These are phyloP conservation scores for Megaustenia siamemsis DNA, from an alignment of 2,888 invertebrate genomes.

Conservation along the genomic window DNA sequence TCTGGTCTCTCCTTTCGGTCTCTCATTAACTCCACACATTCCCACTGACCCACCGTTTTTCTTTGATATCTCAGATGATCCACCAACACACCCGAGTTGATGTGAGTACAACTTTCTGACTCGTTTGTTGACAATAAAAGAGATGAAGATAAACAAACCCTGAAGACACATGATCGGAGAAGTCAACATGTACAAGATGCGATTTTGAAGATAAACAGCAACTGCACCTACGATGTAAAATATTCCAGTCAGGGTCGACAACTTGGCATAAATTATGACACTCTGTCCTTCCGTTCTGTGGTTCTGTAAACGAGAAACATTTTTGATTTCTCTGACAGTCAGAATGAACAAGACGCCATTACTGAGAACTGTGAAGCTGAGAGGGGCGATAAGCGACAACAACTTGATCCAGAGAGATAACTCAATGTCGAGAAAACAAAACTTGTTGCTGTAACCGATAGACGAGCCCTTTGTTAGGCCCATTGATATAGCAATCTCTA, in stretches of 20 bases:
- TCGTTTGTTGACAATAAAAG: constrained; percentile 57
- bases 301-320: constrained; percentile 43
- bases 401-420: not conserved
- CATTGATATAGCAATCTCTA: constrained; percentile 46
- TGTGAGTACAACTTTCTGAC: constrained; percentile 53
- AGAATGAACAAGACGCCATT: constrained; percentile 57
- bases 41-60: no score
- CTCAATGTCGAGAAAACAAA: constrained; percentile 49
- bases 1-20: no score
- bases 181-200: constrained; percentile 3
- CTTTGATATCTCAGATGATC: no score
- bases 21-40: no score
- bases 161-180: constrained; percentile 57
- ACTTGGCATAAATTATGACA: constrained; percentile 56
- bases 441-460: constrained; percentile 48
- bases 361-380: constrained; percentile 48
- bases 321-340: constrained; percentile 55
- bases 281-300: not conserved
- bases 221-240: constrained; percentile 56
- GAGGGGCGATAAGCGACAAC: constrained; percentile 46
- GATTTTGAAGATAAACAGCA: constrained; percentile 33
- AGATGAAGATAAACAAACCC: constrained; percentile 60
- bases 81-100: not conserved
- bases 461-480: constrained; percentile 50
- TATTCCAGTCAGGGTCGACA: constrained; percentile 60